These are phyloP conservation scores for Drosophila nigrodunni DNA, from an alignment of 1,140 invertebrate genomes.

Conservation along the genomic window DNA sequence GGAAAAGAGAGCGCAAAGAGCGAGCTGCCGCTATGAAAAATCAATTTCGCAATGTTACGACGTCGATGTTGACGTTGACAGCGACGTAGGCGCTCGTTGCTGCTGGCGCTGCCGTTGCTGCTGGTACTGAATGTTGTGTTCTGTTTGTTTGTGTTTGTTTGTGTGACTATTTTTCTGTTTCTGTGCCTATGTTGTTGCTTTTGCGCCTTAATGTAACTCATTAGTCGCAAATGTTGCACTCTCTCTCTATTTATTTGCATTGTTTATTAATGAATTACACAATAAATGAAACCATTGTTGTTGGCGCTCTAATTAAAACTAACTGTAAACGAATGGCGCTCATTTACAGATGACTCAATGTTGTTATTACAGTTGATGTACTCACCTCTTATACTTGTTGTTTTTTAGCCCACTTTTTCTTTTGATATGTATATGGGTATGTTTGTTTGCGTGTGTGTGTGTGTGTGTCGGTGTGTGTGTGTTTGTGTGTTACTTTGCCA, in stretches of 20 bases:
- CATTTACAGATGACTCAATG: constrained; percentile 7
- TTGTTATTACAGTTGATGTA: constrained; percentile 23
- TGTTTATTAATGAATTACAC: constrained; percentile 40
- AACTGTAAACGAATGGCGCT: constrained; percentile 10
- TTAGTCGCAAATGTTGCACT: constrained; percentile 32
- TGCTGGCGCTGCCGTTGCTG: constrained; percentile 10
- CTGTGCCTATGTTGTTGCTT: constrained; percentile 38
- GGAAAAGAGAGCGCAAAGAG: constrained; percentile 3
- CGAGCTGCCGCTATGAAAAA: constrained; percentile 69
- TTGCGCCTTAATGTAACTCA: constrained; percentile 42
- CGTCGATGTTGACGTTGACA: constrained; percentile 47
- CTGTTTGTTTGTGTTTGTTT: constrained; percentile 47
- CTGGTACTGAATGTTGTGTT: constrained; percentile 45
- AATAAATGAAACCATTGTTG: not conserved
- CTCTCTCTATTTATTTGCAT: constrained; percentile 7
- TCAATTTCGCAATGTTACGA: constrained; percentile 82
- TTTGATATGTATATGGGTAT: constrained; percentile 48
- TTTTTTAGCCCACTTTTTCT: constrained; percentile 50
- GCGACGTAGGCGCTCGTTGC: constrained; percentile 11
- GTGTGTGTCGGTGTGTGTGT: not conserved
- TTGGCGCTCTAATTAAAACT: constrained; percentile 10
- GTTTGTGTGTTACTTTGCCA: constrained; percentile 17
- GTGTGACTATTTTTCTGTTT: not conserved
- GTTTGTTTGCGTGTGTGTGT: constrained; percentile 29
- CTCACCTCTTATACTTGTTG: constrained; percentile 41